Evolutionary conservation across 1,140 invertebrate genomes (phyloP).

Genomic region (Drosophila sp.): DNA sequence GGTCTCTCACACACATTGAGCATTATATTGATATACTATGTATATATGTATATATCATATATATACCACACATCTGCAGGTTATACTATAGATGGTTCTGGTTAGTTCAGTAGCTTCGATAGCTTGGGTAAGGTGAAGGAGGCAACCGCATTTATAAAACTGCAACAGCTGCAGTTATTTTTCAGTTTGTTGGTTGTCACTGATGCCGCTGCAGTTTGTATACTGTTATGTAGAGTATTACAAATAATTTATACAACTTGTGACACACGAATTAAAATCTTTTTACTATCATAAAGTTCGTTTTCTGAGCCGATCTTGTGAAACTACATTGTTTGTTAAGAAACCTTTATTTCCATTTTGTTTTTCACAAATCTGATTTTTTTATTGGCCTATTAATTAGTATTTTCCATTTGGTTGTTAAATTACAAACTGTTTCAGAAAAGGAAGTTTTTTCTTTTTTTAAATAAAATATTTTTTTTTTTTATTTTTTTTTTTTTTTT

Average conservation of each 20-base stretch:
- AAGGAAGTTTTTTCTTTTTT: background rate
- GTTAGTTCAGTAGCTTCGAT: conserved; percentile 9
- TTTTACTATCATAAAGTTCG: too few relatives aligned
- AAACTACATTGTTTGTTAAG: too few relatives aligned
- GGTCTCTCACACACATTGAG: background rate
- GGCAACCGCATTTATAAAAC: conserved; percentile 75
- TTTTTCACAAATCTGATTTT: too few relatives aligned
- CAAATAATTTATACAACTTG: background rate
- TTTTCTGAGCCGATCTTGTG: background rate
- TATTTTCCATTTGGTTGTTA: too few relatives aligned
- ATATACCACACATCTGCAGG: conserved; percentile 5
- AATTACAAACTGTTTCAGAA: too few relatives aligned
- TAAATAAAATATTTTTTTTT: background rate
- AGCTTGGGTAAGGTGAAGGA: conserved; percentile 16
- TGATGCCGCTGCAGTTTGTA: conserved; percentile 39
- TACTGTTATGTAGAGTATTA: conserved; percentile 12
- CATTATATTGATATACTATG: conserved; percentile 37
- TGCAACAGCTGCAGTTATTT: conserved; percentile 82
- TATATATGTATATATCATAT: too few relatives aligned
- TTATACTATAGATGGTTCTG: conserved; percentile 6
- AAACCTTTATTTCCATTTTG: too few relatives aligned
- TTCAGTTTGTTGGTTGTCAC: conserved; percentile 67
- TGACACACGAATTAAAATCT: too few relatives aligned
- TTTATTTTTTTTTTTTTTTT: too few relatives aligned
- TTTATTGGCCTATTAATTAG: too few relatives aligned